These are phyloP conservation scores for Siniperca chuatsi DNA, from an alignment of 2,113 vertebrate species.

Conservation along the genomic window DNA sequence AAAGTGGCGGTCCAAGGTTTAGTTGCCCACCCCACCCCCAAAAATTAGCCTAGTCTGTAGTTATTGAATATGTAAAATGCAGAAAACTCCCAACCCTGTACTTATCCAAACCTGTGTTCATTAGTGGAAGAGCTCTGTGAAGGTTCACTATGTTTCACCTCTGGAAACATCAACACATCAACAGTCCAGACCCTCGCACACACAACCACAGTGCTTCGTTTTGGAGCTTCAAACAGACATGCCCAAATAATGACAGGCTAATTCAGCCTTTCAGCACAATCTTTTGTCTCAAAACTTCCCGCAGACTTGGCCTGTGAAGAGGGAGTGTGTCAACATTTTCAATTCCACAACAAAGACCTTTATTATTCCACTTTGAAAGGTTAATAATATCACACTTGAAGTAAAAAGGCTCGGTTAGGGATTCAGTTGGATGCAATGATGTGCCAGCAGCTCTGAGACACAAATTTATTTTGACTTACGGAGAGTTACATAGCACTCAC, in stretches of 20 bases:
- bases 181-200: constrained; percentile 42
- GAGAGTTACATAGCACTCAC: constrained; percentile 55
- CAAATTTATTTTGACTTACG: constrained; percentile 70
- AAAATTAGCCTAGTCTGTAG: constrained; percentile 5
- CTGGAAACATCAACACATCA: constrained; percentile 76
- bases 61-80: constrained; percentile 54
- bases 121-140: constrained; percentile 63
- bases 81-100: constrained; percentile 19
- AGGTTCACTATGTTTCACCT: constrained; percentile 66
- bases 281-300: constrained; percentile 75
- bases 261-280: constrained; percentile 76
- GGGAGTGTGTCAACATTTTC: constrained; percentile 70
- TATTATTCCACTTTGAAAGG: constrained; percentile 63
- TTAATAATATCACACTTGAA: constrained; percentile 63
- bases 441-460: constrained; percentile 55
- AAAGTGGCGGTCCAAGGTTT: constrained; percentile 38
- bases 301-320: constrained; percentile 51
- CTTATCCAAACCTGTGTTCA: constrained; percentile 49
- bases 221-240: constrained; percentile 59
- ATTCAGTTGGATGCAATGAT: constrained; percentile 44
- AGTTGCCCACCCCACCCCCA: neutral
- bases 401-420: constrained; percentile 39
- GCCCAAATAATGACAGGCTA: constrained; percentile 74
- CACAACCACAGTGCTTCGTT: constrained; percentile 46
- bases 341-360: constrained; percentile 66